Evolutionary conservation across 2,888 invertebrate species (phyloP), one percentile per base, ranked within the genome.

Genomic region (Mythimna loreyi): DNA sequence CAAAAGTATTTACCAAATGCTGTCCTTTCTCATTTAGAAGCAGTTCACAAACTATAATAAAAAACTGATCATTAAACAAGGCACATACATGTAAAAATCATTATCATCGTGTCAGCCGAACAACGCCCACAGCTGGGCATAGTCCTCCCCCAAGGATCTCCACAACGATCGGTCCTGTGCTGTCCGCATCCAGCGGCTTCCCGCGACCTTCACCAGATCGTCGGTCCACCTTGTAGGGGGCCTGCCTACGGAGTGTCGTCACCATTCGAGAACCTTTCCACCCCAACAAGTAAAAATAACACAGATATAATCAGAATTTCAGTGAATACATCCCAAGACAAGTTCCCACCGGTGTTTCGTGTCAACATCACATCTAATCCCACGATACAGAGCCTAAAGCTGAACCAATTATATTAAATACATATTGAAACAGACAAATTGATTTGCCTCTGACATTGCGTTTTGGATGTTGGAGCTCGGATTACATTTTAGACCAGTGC

Each of bases 401-500:
- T 13, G n/a, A 25, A 68, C 30, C 25, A 11, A 49, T 30, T 30
- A 55, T 47, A 43, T 43, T 49, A n/a, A 30, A 58, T 49, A 30
- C 36, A 58, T 68, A 53, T 53, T 55, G 11, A 50, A 30, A 28
- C 36, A 58, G 23, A 36, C 43, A 59, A 58, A 63, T 50, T 60
- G 33, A 64, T 78, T 72, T 40, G 71, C 47, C 47, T 56, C 11
- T 3, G 8, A 21, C 36, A 9, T 56, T n/a, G 19, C 40, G 40
- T 4, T 40, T 63, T 63, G 21, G 55, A 70, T 40, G 13, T 1
- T 40, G 25, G 25, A 25, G 40, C 21, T 16, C 16, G 13, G 36
- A 60, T 75, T 47, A 53, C 21, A 61, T 78, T 71, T 43, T 25
- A n/a, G n/a, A n/a, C n/a, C n/a, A n/a, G n/a, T n/a, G n/a, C n/a